Evolutionary conservation across 2,888 invertebrate genomes (phyloP), one percentile per base, ranked within the genome.

Genomic region (Acronicta leporina): DNA sequence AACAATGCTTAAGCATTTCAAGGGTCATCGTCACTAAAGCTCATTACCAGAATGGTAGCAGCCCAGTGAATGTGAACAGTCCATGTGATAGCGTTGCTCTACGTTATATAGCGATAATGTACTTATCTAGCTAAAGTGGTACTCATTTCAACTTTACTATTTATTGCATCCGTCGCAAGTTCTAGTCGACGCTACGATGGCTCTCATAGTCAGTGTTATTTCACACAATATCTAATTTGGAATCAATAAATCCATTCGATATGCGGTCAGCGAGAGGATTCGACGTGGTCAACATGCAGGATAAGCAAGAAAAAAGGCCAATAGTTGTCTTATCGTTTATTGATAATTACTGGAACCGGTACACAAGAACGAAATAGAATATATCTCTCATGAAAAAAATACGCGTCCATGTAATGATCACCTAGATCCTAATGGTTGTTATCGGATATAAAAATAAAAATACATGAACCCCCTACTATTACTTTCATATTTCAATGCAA

Each of bases 291-390:
- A 83, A 72, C 92, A 92, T 92, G 91, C 91, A 90, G 92, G 92
- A 87, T 82, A 89, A 90, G 91, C 91, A 92, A 92, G 91, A 92
- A 92, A 92, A 92, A 94, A 89, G 87, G 86, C 91, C 87, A 87
- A 87, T 88, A 87, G 82, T 89, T 89, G 87, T 92, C 86, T 88
- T 87, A 92, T 85, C 87, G 78, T 93, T 94, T 93, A 94, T 93
- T 92, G 82, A 86, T 85, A 87, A 69, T 89, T 91, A 91, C 87
- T 89, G 85, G 84, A 90, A 91, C 89, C 85, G 86, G 89, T 91
- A 92, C 91, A 92, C 89, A 92, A 82, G 86, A 87, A 89, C 85
- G 77, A 80, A 81, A 73, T 82, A 81, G 79, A 70, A 75, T 71
- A 73, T 78, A 79, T 76, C 79, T 80, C 76, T 77, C 75, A 79